Evolutionary conservation across 2,113 vertebrate genomes (phyloP).

Genomic region (Phyllostomus hastatus): DNA sequence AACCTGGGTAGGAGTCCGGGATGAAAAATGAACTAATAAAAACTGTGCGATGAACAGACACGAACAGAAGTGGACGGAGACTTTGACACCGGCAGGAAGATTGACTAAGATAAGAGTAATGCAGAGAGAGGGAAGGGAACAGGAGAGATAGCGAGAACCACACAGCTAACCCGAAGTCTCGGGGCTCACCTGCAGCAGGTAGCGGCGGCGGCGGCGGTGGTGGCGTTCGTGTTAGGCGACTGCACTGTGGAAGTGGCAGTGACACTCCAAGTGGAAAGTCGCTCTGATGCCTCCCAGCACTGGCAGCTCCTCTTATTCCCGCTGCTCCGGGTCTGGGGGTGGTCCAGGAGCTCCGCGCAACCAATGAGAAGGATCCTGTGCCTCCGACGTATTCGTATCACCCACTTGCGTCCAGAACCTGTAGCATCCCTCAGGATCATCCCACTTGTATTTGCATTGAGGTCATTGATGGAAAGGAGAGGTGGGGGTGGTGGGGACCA

Average conservation of each 20-base stretch:
- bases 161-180: background rate
- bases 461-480: slow-evolving; percentile 21
- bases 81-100: background rate
- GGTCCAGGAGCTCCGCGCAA: background rate
- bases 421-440: background rate
- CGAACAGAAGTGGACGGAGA: background rate
- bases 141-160: background rate
- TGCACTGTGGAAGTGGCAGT: background rate
- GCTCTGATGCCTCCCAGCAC: background rate
- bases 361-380: slow-evolving; percentile 55
- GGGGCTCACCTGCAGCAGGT: background rate
- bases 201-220: background rate
- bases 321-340: background rate
- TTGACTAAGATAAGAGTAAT: background rate
- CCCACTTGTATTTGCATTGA: slow-evolving; percentile 50
- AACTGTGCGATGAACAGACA: too few relatives aligned
- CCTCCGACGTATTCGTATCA: slow-evolving; percentile 36
- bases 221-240: background rate
- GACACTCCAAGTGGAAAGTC: background rate
- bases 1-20: background rate
- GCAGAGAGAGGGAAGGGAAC: background rate
- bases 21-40: background rate
- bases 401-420: background rate
- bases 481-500: background rate
- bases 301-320: slow-evolving; percentile 56